These are phyloP conservation scores for Labia minor DNA, from an alignment of 2,888 invertebrate species.

Conservation along the genomic window DNA sequence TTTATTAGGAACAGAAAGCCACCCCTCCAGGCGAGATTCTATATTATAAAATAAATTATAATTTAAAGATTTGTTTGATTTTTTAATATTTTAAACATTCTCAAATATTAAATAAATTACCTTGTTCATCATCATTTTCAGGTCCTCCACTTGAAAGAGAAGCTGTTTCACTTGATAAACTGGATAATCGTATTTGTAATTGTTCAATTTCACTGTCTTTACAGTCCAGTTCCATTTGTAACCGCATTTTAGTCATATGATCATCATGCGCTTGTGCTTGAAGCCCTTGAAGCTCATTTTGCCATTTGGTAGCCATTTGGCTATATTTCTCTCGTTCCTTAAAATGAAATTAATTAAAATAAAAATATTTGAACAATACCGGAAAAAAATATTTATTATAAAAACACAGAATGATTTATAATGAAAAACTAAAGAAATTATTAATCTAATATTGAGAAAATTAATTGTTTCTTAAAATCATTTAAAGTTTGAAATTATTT, in stretches of 20 bases:
- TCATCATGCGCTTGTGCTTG: conserved; percentile 77
- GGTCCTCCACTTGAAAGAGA: conserved; percentile 85
- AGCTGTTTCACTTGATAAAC: conserved; percentile 73
- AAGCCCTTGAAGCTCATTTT: conserved; percentile 74
- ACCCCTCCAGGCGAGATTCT: conserved; percentile 68
- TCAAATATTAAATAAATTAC: conserved; percentile 26
- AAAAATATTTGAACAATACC: not conserved
- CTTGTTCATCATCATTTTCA: conserved; percentile 57
- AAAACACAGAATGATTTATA: not conserved
- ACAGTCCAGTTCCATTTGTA: conserved; percentile 93
- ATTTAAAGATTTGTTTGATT: not conserved
- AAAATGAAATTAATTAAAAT: conserved; percentile 18
- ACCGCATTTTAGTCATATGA: conserved; percentile 58
- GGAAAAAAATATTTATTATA: not conserved
- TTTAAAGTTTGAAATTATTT: no score
- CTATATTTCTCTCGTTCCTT: conserved; percentile 87
- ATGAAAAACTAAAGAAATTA: no score
- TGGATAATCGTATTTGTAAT: conserved; percentile 56
- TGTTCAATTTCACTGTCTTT: conserved; percentile 95
- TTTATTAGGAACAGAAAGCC: conserved; percentile 90
- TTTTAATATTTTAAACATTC: not conserved
- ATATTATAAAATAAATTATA: conserved; percentile 22
- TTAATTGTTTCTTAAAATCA: no score
- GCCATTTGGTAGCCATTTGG: conserved; percentile 71
- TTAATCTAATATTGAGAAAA: no score